Conservation (phyloP, 2,888 invertebrate genomes). For the Amphipyra berbera region DNA sequence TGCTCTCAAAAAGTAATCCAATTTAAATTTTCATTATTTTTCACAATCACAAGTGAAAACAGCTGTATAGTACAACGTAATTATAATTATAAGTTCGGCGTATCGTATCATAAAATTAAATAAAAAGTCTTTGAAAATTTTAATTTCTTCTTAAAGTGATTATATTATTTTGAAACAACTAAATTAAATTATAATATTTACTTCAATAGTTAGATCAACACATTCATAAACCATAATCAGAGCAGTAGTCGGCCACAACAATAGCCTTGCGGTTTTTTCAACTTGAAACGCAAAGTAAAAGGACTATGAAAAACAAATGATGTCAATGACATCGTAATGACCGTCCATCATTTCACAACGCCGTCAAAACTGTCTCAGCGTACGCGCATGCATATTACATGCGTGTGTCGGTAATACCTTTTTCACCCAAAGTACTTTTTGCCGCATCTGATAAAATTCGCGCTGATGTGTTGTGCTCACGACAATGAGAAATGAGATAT, state of each 20-base stretch:
- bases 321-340: slow-evolving; percentile 83
- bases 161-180: slow-evolving; percentile 2
- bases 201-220: slow-evolving; percentile 13
- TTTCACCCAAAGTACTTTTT: slow-evolving; percentile 69
- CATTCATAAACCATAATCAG: slow-evolving; percentile 34
- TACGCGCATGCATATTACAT: slow-evolving; percentile 54
- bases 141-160: background rate
- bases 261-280: slow-evolving; percentile 67
- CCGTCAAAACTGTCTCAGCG: slow-evolving; percentile 80
- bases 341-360: slow-evolving; percentile 76
- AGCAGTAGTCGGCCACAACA: slow-evolving; percentile 69
- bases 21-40: slow-evolving; percentile 15
- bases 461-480: slow-evolving; percentile 70
- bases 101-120: background rate
- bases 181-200: slow-evolving; percentile 17
- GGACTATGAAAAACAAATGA: slow-evolving; percentile 75
- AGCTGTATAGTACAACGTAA: background rate
- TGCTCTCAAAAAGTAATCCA: slow-evolving; percentile 10
- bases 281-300: slow-evolving; percentile 68
- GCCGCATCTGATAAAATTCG: slow-evolving; percentile 77
- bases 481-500: slow-evolving; percentile 71
- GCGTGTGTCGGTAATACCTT: slow-evolving; percentile 53
- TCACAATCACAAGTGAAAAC: background rate
- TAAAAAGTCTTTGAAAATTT: background rate
- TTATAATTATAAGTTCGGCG: background rate